Base-by-base conservation (phyloP, 2,888 invertebrate species). In the Chalcosyrphus nemorum region DNA sequence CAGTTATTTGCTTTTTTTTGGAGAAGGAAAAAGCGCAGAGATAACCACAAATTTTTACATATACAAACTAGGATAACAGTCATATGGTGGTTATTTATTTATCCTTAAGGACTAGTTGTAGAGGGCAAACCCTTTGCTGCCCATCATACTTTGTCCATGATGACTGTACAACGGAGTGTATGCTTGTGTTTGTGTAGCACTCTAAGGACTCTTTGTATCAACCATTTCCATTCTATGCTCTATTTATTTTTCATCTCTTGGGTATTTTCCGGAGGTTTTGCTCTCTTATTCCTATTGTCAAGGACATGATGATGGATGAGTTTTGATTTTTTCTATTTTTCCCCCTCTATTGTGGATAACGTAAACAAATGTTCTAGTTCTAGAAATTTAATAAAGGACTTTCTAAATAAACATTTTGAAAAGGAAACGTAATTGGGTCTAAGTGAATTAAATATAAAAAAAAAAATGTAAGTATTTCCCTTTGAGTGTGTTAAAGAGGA, bases 231-330 rank as follows among this genome's bases (percentile, higher is more conserved):
- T 76, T 81, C 70, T 43, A 71, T 81, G 76, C 65, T 81, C 81
- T 81, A 81, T 81, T 81, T 81, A 81, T 59, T 81, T 71, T 70
- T 57, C 59, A 81, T 70, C 63, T 65, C 57, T 76, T 5, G 50
- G 27, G 59, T 70, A 65, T 59, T 65, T 76, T 75, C 63, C 29
- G 43, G 43, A 11, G 19, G 43, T 61, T 56, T 66, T 43, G 3
- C 41, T 45, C 65, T 65, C n/a, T n/a, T n/a, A 57, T 17, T 52
- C 59, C 76, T 71, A 71, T 76, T 81, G 76, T 81, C 59, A 76
- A 66, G 65, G 70, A 76, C 63, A 66, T 52, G 56, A 38, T 65
- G 71, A 76, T 76, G 59, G 81, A 81, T 76, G 70, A 57, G 65
- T 81, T 81, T 52, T 63, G 71, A 76, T 80, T 68, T 32, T 68